Evolutionary conservation across 2,888 invertebrate species (phyloP).

Genomic region (Lagria hirta): DNA sequence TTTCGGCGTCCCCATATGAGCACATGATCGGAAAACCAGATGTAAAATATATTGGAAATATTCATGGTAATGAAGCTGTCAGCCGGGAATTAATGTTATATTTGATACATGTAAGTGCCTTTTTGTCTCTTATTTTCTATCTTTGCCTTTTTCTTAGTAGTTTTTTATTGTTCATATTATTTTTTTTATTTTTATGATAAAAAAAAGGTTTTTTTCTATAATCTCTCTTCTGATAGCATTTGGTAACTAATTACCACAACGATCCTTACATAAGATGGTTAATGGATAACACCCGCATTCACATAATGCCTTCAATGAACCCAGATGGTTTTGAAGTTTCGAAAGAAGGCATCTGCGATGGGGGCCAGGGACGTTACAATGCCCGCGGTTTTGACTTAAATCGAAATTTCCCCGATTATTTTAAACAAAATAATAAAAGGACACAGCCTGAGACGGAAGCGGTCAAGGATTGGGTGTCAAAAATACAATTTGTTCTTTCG

Average conservation of each 20-base stretch:
- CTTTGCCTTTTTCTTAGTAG: too few relatives aligned
- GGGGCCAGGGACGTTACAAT: constrained; percentile 86
- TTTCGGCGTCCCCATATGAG: constrained; percentile 85
- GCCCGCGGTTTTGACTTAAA: constrained; percentile 89
- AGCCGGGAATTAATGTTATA: constrained; percentile 92
- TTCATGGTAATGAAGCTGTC: constrained; percentile 96
- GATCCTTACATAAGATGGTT: constrained; percentile 89
- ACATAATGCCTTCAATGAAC: constrained; percentile 97
- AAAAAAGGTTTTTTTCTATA: too few relatives aligned
- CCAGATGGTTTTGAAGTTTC: constrained; percentile 97
- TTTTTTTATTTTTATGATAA: too few relatives aligned
- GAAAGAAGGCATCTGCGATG: constrained; percentile 84
- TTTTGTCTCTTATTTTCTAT: not conserved
- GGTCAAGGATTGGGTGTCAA: constrained; percentile 90
- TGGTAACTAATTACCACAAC: constrained; percentile 78
- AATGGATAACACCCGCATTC: constrained; percentile 92
- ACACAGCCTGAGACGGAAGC: constrained; percentile 94
- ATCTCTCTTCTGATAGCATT: too few relatives aligned
- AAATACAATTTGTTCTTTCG: constrained; percentile 90
- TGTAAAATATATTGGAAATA: constrained; percentile 94
- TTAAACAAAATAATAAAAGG: constrained; percentile 83
- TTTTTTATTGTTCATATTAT: constrained; percentile 2
- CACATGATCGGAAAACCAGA: constrained; percentile 95
- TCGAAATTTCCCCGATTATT: constrained; percentile 95
- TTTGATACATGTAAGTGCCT: constrained; percentile 72